Percentiles rank a stretch among this genome's conserved stretches.
These are phyloP conservation scores for Nemotelus nigrinus DNA, from an alignment of 2,888 invertebrate genomes.

Conservation along the genomic window DNA sequence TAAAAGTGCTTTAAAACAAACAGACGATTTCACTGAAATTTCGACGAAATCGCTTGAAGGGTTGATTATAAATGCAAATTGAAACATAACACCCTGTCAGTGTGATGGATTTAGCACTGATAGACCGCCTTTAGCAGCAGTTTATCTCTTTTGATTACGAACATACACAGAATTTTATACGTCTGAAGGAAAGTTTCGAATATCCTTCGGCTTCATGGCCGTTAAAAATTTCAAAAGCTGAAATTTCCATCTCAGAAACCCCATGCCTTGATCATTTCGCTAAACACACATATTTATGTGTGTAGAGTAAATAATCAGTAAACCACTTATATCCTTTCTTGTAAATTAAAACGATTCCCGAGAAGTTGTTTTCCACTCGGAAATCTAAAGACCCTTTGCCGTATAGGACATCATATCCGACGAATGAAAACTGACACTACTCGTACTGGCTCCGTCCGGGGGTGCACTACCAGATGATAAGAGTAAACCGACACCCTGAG, in stretches of 20 bases:
- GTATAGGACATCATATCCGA: neutral
- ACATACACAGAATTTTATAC: too few species aligned
- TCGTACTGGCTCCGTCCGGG: constrained; percentile 17
- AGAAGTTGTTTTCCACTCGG: constrained; percentile 25
- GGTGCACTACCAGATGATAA: constrained; percentile 29
- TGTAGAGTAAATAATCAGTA: constrained; percentile 31
- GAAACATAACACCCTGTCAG: too few species aligned
- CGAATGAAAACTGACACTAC: constrained; percentile 32
- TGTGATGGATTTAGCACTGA: too few species aligned
- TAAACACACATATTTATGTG: neutral
- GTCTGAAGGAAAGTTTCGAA: too few species aligned
- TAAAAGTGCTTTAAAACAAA: too few species aligned
- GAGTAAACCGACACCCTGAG: constrained; percentile 29
- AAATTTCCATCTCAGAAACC: neutral
- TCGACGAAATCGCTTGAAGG: too few species aligned
- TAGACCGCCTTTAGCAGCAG: too few species aligned
- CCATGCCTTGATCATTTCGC: neutral
- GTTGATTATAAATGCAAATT: too few species aligned
- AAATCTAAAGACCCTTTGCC: neutral
- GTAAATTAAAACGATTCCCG: constrained; percentile 27
- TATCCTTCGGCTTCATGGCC: neutral
- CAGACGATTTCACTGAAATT: too few species aligned
- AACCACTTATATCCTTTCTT: constrained; percentile 37
- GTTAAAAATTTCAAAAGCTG: neutral
- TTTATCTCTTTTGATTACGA: too few species aligned